Conservation (phyloP, 2,797 vertebrate species). For the Dipus sagitta region DNA sequence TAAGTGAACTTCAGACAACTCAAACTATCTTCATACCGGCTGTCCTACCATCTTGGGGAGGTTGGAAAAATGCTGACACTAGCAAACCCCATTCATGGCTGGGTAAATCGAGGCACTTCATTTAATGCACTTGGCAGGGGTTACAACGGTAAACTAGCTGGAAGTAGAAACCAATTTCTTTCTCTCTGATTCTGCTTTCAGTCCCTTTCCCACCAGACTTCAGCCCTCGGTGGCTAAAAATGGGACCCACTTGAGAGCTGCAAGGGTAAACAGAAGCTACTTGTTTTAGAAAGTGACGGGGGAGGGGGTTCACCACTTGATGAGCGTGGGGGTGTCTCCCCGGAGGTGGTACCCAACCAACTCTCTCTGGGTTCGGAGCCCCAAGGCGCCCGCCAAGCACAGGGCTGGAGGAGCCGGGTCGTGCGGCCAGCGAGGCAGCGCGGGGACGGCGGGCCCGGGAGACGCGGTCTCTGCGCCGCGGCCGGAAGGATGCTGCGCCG, state of each 20-base stretch:
- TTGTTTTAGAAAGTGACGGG: not conserved
- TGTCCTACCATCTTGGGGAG: not conserved
- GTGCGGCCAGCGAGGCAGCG: not conserved
- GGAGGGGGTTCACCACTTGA: constrained; percentile 26
- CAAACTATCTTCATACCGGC: not conserved
- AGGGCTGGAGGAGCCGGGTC: not conserved
- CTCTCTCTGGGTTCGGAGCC: not conserved
- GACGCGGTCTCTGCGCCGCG: not conserved
- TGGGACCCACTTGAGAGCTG: constrained; percentile 50
- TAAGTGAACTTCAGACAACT: not conserved
- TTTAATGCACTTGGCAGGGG: not conserved
- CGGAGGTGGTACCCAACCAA: constrained; percentile 54
- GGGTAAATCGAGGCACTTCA: constrained; percentile 54
- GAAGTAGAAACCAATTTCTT: not conserved
- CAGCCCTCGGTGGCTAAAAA: constrained; percentile 41
- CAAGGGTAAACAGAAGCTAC: constrained; percentile 45
- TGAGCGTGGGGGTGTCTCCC: constrained; percentile 11
- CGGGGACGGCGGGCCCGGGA: not conserved
- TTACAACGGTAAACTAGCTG: not conserved
- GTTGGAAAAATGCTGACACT: not conserved
- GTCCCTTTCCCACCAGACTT: constrained; percentile 31
- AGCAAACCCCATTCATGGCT: not conserved
- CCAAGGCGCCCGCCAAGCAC: not conserved
- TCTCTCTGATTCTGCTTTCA: not conserved
- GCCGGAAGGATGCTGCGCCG: constrained; percentile 50